phyloP scores from a whole-genome alignment of 2,113 vertebrate species.

The Ranitomeya variabilis region DNA sequence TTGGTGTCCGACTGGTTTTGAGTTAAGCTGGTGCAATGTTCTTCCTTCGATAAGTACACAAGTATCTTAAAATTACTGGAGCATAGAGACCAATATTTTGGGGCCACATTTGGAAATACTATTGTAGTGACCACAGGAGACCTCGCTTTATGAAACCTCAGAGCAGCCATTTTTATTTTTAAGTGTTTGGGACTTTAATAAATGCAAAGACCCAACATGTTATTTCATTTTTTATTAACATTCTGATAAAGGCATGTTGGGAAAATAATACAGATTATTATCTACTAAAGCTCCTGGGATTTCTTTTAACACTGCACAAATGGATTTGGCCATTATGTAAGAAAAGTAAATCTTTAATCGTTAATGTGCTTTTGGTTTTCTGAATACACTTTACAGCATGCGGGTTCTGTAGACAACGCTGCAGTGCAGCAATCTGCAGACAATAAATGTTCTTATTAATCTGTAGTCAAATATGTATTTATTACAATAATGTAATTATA shows the following conservation, averaged over 20 bases:
- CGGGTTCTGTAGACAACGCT: neutral
- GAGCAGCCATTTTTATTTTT: neutral
- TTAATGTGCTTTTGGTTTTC: neutral
- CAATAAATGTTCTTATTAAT: neutral
- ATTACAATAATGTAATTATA: neutral
- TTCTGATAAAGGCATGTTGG: neutral
- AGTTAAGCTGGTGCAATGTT: neutral
- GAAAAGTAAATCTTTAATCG: conserved; percentile 7
- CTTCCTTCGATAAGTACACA: neutral
- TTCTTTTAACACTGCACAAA: neutral
- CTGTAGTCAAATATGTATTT: neutral
- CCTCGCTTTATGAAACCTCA: neutral
- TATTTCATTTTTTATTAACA: conserved; percentile 15
- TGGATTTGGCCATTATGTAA: conserved; percentile 2
- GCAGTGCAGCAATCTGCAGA: neutral
- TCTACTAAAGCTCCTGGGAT: conserved; percentile 16
- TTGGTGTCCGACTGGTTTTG: neutral
- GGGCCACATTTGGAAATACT: neutral
- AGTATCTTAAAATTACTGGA: neutral
- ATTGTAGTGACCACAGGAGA: neutral
- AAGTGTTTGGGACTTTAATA: neutral
- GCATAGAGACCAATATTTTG: neutral
- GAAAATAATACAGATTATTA: conserved; percentile 22
- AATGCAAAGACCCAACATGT: neutral
- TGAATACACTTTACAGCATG: neutral